Evolutionary conservation across 2,113 vertebrate genomes (phyloP).

Genomic region (Triplophysa dalaica): DNA sequence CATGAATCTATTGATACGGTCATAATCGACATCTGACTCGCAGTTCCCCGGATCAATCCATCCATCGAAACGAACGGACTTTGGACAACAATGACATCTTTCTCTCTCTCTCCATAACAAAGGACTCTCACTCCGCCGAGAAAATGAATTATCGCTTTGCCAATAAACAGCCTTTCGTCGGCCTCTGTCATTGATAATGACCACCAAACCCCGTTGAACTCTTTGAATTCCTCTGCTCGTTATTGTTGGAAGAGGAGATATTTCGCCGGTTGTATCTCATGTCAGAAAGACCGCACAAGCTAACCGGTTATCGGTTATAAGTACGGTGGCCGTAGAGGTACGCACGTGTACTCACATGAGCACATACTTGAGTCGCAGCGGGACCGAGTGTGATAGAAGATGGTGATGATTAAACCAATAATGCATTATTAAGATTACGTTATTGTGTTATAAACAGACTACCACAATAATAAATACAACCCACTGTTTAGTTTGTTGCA

Average conservation of each 20-base stretch:
- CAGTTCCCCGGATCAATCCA: neutral
- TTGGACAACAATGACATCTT: neutral
- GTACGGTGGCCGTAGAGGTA: slow-evolving; percentile 44
- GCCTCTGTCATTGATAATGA: neutral
- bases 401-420: too few relatives aligned
- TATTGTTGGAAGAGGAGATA: neutral
- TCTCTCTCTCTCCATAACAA: slow-evolving; percentile 37
- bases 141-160: slow-evolving; percentile 9
- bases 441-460: too few relatives aligned
- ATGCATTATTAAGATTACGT: too few relatives aligned
- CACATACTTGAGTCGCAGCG: neutral
- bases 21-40: neutral
- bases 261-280: neutral
- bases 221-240: neutral
- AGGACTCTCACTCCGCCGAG: slow-evolving; percentile 15
- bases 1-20: neutral
- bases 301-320: neutral
- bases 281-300: neutral
- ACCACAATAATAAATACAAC: too few relatives aligned
- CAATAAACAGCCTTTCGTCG: neutral
- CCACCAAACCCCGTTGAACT: neutral
- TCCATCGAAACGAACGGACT: slow-evolving; percentile 1
- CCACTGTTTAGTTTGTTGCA: too few relatives aligned
- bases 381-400: neutral
- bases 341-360: neutral